Evolutionary conservation across 2,113 vertebrate genomes (phyloP).

Genomic region (Rousettus leschenaultii): DNA sequence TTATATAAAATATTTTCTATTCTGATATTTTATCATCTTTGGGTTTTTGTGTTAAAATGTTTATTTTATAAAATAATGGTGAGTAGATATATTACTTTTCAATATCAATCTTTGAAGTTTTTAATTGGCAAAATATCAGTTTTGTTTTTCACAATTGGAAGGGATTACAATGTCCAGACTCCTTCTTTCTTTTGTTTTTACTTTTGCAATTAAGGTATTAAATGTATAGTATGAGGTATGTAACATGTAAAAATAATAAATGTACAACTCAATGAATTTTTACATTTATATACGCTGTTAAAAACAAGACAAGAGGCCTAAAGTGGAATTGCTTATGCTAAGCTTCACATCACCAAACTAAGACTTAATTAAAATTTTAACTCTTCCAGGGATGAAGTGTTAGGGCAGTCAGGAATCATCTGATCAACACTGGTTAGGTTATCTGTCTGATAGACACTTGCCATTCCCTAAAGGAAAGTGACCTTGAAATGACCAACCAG

Average conservation of each 20-base stretch:
- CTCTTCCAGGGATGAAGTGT: background rate
- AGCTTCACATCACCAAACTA: background rate
- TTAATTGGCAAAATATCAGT: conserved; percentile 1
- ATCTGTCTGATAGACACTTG: background rate
- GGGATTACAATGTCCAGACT: background rate
- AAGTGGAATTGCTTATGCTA: background rate
- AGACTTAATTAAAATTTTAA: background rate
- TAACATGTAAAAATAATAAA: background rate
- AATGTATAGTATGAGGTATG: background rate
- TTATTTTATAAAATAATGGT: background rate
- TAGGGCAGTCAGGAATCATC: background rate
- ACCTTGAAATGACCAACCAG: background rate
- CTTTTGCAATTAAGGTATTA: background rate
- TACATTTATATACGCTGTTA: background rate
- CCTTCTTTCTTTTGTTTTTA: background rate
- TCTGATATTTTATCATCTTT: background rate
- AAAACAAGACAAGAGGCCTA: background rate
- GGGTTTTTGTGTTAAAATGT: background rate
- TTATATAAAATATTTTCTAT: background rate
- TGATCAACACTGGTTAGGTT: background rate
- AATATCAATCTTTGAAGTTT: background rate
- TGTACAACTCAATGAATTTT: background rate
- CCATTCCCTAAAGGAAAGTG: background rate
- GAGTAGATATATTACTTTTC: background rate
- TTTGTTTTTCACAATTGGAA: background rate